These are phyloP conservation scores for Drosophila ficusphila DNA, from an alignment of 1,140 invertebrate species.

Conservation along the genomic window DNA sequence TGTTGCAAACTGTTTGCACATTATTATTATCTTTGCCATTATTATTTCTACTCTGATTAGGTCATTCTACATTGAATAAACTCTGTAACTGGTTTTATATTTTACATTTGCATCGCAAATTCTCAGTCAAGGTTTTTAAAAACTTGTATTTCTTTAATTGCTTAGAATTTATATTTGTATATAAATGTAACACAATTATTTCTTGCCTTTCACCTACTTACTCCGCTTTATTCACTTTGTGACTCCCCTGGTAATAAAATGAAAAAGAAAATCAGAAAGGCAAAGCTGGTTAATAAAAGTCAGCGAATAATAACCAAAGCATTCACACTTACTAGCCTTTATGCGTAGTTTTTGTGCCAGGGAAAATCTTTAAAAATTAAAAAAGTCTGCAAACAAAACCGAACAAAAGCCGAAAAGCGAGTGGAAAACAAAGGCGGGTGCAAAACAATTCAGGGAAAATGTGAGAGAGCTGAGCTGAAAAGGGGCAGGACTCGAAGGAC, in stretches of 20 bases:
- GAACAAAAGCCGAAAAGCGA: conserved; percentile 62
- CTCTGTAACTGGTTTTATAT: no score
- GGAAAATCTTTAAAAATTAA: conserved; percentile 47
- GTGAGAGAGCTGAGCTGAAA: neutral
- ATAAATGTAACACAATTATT: neutral
- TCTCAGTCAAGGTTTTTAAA: no score
- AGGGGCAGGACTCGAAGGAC: neutral
- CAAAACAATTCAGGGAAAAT: conserved; percentile 68
- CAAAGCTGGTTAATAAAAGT: conserved; percentile 13
- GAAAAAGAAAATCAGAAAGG: neutral
- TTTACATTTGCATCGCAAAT: no score
- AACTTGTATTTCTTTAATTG: no score
- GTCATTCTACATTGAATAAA: no score
- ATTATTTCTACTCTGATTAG: no score
- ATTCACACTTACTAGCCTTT: conserved; percentile 13
- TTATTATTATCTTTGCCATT: neutral
- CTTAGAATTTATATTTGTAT: no score
- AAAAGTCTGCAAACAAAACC: conserved; percentile 18
- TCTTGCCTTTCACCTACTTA: neutral
- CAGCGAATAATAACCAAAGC: neutral
- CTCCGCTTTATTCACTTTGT: neutral
- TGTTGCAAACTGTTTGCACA: neutral
- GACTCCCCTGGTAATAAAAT: neutral
- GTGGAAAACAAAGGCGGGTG: conserved; percentile 80
- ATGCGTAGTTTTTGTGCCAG: conserved; percentile 1